Percentiles rank a stretch among this genome's conserved stretches.
Evolutionary conservation across 1,140 invertebrate genomes (phyloP).

Genomic region (Centruroides vittatus): DNA sequence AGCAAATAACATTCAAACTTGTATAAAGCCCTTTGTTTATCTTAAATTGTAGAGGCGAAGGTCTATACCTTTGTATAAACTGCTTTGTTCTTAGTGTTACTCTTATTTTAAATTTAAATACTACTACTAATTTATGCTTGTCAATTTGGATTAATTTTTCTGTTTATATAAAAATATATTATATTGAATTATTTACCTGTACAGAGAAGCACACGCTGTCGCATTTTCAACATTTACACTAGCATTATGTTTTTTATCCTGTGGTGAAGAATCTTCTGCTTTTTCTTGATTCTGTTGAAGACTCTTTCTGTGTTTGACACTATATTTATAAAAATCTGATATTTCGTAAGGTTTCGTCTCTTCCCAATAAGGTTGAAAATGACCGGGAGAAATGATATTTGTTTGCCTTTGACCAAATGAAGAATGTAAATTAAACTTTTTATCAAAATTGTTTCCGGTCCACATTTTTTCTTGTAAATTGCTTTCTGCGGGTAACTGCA

Average conservation of each 20-base stretch:
- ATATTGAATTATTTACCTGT: neutral
- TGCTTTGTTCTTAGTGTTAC: too few relatives aligned
- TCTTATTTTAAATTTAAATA: too few relatives aligned
- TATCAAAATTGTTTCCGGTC: neutral
- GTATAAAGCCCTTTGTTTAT: too few relatives aligned
- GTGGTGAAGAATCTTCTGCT: neutral
- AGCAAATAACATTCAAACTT: too few relatives aligned
- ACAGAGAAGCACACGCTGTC: neutral
- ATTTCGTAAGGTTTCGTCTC: slow-evolving; percentile 92
- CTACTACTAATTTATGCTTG: too few relatives aligned
- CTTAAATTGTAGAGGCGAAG: too few relatives aligned
- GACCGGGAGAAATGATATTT: slow-evolving; percentile 39
- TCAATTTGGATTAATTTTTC: too few relatives aligned
- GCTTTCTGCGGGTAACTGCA: slow-evolving; percentile 1
- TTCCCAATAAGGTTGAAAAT: slow-evolving; percentile 81
- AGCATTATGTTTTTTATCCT: too few relatives aligned
- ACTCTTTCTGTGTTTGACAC: slow-evolving; percentile 65
- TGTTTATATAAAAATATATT: too few relatives aligned
- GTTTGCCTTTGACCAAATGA: neutral
- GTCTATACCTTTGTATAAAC: too few relatives aligned
- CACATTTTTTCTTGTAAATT: neutral
- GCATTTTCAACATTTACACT: neutral
- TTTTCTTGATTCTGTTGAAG: neutral
- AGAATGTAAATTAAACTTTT: too few relatives aligned
- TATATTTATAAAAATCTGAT: slow-evolving; percentile 95